Conservation (phyloP, 2,888 invertebrate species). For the Muscina levida region DNA sequence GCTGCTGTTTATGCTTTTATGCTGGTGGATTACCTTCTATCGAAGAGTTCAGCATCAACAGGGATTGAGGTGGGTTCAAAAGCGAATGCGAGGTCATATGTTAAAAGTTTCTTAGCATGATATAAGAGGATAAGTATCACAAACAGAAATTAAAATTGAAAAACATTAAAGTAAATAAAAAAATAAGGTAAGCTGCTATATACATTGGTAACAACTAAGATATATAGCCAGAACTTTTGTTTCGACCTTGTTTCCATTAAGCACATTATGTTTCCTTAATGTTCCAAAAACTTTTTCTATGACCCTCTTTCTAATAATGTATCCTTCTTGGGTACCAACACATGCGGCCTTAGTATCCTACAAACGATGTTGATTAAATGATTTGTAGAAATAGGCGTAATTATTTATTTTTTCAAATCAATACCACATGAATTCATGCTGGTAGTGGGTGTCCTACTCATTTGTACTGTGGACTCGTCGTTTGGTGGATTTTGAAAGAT, state of each 20-base stretch:
- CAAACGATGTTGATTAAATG: conserved; percentile 59
- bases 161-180: too few species aligned
- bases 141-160: too few species aligned
- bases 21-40: not conserved
- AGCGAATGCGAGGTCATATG: not conserved
- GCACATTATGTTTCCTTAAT: too few species aligned
- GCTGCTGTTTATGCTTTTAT: not conserved
- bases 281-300: too few species aligned
- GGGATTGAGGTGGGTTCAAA: not conserved
- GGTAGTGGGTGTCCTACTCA: not conserved
- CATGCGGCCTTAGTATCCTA: conserved; percentile 6
- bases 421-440: conserved; percentile 36
- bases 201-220: too few species aligned
- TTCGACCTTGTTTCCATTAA: too few species aligned
- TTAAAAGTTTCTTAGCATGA: not conserved
- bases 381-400: conserved; percentile 73
- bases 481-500: conserved; percentile 25
- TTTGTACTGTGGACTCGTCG: conserved; percentile 5
- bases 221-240: too few species aligned
- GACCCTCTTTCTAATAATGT: not conserved
- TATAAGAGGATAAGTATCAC: too few species aligned
- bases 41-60: conserved; percentile 5
- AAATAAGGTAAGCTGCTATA: too few species aligned
- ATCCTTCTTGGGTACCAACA: not conserved
- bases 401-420: conserved; percentile 74